Evolutionary conservation across 1,140 invertebrate genomes (phyloP), one percentile per base, ranked within the genome.

Genomic region (Mycetomoellerius zeteki): DNA sequence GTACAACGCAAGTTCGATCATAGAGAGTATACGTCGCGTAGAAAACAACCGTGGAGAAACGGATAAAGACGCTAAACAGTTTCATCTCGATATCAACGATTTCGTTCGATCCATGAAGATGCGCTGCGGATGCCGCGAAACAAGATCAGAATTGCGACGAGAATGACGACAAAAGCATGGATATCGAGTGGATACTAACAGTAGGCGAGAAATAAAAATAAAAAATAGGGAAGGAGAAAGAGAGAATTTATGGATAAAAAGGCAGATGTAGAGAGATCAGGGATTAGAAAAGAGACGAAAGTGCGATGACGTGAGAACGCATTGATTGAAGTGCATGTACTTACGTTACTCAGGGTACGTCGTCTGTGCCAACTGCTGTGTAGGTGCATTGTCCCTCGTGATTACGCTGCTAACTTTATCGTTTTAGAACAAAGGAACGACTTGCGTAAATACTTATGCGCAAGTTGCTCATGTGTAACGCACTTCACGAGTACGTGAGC

Each of bases 251-350:
- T 69, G 90, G 89, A 91, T 91, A 88, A 94, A 93, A 65, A 93
- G 88, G 78, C 10, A 60, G 86, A 86, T 82, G 88, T 85, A 60
- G 64, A 82, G 88, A 94, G 92, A 94, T 93, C 91, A 93, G 90
- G 94, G 91, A 91, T 90, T 80, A 91, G 67, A 86, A 93, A 21
- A 89, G 90, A 82, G 85, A 90, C 62, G 90, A 89, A 94, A 92
- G 92, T 90, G 92, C 90, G 93, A 94, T 93, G 92, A 91, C 85
- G 93, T 89, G 90, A 93, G 92, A 92, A 56, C 12, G 89, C 86
- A 93, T 94, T 95, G 94, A 95, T 95, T 95, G 93, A 95, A 95
- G 94, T 94, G 94, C 94, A 93, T 86, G 88, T 94, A 94, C 94
- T 94, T 94, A 94, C 87, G 89, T 92, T 93, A 92, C 92, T 94